phyloP scores from a whole-genome alignment of 2,797 vertebrate genomes.

The Todus mexicanus region DNA sequence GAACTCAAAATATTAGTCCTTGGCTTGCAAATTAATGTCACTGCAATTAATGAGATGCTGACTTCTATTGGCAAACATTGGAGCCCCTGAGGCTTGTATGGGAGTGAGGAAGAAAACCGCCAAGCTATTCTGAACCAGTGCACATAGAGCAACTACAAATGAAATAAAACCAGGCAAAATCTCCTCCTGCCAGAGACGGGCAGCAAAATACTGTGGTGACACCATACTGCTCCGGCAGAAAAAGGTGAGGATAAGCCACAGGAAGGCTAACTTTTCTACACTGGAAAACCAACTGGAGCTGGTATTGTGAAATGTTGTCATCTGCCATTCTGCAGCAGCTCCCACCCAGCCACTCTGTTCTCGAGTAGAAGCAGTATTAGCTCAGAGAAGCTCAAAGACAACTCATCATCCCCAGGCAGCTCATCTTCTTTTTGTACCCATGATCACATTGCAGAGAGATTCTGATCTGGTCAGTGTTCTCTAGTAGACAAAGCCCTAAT shows the following conservation, averaged over 20 bases:
- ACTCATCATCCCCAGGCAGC: background rate
- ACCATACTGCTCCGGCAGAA: background rate
- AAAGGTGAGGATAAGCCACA: background rate
- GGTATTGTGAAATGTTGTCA: background rate
- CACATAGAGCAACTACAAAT: background rate
- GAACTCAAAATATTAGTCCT: background rate
- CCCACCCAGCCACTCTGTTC: background rate
- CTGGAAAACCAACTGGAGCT: background rate
- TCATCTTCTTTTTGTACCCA: background rate
- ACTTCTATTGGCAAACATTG: background rate
- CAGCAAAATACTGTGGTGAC: background rate
- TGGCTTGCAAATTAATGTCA: background rate
- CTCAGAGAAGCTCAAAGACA: background rate
- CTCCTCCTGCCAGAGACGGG: background rate
- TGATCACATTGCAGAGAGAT: background rate
- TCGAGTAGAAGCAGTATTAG: background rate
- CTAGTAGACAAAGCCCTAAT: background rate
- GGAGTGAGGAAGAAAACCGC: background rate
- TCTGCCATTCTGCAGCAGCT: background rate
- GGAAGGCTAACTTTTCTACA: background rate
- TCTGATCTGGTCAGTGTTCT: background rate
- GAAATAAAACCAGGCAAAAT: background rate
- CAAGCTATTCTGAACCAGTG: background rate
- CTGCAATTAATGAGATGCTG: background rate
- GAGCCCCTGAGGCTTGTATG: background rate